Base-by-base conservation (phyloP, 2,797 vertebrate species). In the Tinamus major region DNA sequence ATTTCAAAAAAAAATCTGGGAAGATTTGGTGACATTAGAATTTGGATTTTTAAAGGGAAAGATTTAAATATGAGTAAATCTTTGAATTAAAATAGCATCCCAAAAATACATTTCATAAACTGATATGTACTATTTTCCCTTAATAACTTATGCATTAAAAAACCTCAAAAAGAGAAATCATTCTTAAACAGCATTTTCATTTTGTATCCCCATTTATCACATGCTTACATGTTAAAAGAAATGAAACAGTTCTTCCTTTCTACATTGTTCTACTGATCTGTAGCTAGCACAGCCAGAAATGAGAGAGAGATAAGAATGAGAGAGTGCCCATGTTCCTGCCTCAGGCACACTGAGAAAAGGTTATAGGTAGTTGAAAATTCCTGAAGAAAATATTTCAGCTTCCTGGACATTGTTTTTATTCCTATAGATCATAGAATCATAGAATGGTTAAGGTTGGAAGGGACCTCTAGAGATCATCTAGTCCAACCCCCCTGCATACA, bases 181-280 rank as follows among this genome's bases (percentile, higher is more conserved):
- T 55, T 89, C 53, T 77, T 69, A 93, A 26, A 75, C 27, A 64
- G 29, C n/a, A 33, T 85, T 92, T 93, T 83, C 55, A 48, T 76
- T 91, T 85, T 69, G 5, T 42, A 67, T 69, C 20, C 11, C 29
- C 14, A 7, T 49, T 92, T 18, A 41, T 31, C 65, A 13, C 37
- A 46, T 85, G 31, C 71, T 94, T 88, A 65, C 42, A 59, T 15
- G 85, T 96, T 87, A 35, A 71, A 94, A 91, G 39, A 72, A 94
- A 82, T 83, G 49, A 83, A 84, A 48, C 14, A 51, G 27, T 70
- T 62, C 55, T 93, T 83, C 80, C 59, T 94, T 82, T 81, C 68
- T 74, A 10, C 39, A 29, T 79, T 88, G 33, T 85, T 92, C 79
- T 90, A 78, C 89, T 80, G 59, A 89, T 71, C 42, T 74, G 48